Evolutionary conservation across 2,113 vertebrate genomes (phyloP), one percentile per base, ranked within the genome.

Genomic region (Coracopsis vasa): DNA sequence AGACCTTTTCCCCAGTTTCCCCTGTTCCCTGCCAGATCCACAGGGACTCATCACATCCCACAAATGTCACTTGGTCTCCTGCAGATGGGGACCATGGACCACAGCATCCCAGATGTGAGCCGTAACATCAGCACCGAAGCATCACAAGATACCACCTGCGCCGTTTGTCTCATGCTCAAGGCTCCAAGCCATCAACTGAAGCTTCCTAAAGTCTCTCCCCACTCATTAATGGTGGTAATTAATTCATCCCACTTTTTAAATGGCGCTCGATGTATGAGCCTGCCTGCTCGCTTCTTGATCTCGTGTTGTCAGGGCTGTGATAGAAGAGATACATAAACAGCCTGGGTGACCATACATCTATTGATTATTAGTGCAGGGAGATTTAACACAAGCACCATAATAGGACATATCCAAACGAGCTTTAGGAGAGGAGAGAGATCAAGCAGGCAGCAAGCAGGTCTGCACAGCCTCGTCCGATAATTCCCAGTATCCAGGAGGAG

Each of bases 281-380:
- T 88, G 82, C 79, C 92, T 15, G 71, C 89, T 91, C 80, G 1
- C 90, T 3, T 80, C 94, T 81, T 28, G 88, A 84, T 88, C 86
- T 29, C 33, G 3, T 2, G 65, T 85, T 94, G 96, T 92, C 95
- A 88, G 90, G n/a, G 60, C 81, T 15, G 87, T 97, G 96, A 97
- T 44, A 54, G 94, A 97, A 82, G 88, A 94, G 96, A 75, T 64
- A 66, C 96, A 65, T 51, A 11, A 80, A 4, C 94, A 74, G 96
- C 95, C 69, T 7, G 85, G 95, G 86, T 85, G 78, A 84, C 79
- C 95, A 83, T 27, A 54, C 60, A 0, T 13, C 90, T 33, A 94
- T 97, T 6, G 80, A 97, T 88, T 77, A 84, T 45, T 2, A 56
- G 90, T 0, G 14, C 72, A n/a, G 90, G 73, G 95, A 81, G 78